Evolutionary conservation across 2,888 invertebrate genomes (phyloP).

Genomic region (Eilema griseolum): DNA sequence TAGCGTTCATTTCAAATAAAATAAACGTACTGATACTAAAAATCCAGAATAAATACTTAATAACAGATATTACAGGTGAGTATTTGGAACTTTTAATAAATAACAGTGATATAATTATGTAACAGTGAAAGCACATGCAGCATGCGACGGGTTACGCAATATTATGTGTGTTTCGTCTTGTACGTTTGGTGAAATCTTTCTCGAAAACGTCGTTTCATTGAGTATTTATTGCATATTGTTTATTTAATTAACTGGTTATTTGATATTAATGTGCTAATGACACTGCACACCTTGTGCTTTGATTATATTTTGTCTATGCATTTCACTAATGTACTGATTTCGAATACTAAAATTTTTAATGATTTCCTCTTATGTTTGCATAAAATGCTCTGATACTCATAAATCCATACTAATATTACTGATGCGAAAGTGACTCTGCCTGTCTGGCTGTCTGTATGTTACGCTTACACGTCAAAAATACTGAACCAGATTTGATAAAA

Average conservation of each 20-base stretch:
- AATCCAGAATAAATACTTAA: slow-evolving; percentile 27
- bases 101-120: slow-evolving; percentile 33
- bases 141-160: slow-evolving; percentile 43
- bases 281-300: background rate
- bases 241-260: slow-evolving; percentile 21
- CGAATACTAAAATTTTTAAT: background rate
- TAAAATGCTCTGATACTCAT: background rate
- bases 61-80: slow-evolving; percentile 21
- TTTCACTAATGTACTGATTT: background rate
- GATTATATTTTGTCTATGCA: slow-evolving; percentile 3
- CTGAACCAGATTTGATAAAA: no score
- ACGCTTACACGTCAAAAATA: no score
- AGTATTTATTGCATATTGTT: slow-evolving; percentile 21
- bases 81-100: slow-evolving; percentile 25
- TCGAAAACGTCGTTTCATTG: slow-evolving; percentile 45
- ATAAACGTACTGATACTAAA: background rate
- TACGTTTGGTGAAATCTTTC: slow-evolving; percentile 43
- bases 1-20: slow-evolving; percentile 16
- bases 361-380: background rate
- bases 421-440: no score
- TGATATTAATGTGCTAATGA: background rate
- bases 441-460: no score
- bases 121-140: slow-evolving; percentile 49
- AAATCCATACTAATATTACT: no score
- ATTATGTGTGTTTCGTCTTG: slow-evolving; percentile 43